Percentiles rank a stretch among this genome's conserved stretches.
Conservation (phyloP, 2,888 invertebrate species). For the Megastigmus dorsalis region DNA sequence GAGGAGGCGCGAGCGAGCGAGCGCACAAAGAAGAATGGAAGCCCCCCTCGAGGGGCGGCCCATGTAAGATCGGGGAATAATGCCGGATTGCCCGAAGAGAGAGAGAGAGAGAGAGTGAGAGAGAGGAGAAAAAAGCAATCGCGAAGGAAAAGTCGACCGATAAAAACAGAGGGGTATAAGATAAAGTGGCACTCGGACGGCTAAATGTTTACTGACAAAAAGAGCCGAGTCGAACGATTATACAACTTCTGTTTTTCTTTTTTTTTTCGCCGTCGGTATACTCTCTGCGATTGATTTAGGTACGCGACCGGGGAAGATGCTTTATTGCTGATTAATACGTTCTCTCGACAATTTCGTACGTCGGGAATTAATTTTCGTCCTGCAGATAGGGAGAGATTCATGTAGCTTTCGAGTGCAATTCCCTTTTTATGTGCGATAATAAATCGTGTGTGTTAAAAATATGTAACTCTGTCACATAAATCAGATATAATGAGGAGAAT, state of each 20-base stretch:
- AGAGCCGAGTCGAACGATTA: neutral
- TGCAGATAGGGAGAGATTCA: too few relatives aligned
- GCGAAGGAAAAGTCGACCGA: conserved; percentile 44
- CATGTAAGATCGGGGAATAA: conserved; percentile 33
- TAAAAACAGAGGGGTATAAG: conserved; percentile 45
- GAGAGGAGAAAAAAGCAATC: neutral
- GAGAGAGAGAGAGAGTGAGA: neutral
- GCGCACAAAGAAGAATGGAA: conserved; percentile 11
- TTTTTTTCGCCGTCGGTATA: neutral
- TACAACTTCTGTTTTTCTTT: neutral
- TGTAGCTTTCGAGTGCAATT: too few relatives aligned
- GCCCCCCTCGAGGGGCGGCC: neutral
- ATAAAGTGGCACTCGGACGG: neutral
- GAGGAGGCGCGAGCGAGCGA: too few relatives aligned
- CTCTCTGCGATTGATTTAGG: neutral
- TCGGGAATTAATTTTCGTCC: too few relatives aligned
- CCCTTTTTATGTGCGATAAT: too few relatives aligned
- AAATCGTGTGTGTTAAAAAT: too few relatives aligned
- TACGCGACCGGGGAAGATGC: neutral
- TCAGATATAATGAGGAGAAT: too few relatives aligned
- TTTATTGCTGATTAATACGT: neutral
- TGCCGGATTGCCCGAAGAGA: conserved; percentile 2
- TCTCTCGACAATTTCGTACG: too few relatives aligned
- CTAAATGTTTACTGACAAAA: conserved; percentile 3
- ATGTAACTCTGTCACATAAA: too few relatives aligned